Evolutionary conservation across 2,113 vertebrate genomes (phyloP).

Genomic region (Cricetomys ansorgei): DNA sequence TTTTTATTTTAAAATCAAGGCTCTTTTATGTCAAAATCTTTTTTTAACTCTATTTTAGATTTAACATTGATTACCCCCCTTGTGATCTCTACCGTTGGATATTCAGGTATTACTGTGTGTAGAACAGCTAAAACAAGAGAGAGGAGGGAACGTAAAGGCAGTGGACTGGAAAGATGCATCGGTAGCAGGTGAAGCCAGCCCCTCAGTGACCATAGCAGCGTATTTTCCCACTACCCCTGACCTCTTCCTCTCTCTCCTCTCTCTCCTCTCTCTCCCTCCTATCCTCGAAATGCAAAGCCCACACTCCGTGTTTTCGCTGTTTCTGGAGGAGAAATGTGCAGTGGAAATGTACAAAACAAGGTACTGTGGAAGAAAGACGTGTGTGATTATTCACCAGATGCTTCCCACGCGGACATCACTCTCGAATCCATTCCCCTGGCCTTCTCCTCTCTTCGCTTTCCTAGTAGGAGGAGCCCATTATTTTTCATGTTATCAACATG

Average conservation of each 20-base stretch:
- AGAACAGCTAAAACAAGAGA: constrained; percentile 91
- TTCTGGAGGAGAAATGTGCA: constrained; percentile 81
- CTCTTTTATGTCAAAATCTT: constrained; percentile 88
- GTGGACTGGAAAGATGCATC: constrained; percentile 90
- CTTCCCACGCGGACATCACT: constrained; percentile 83
- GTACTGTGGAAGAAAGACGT: constrained; percentile 86
- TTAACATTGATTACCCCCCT: constrained; percentile 89
- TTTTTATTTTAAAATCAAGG: constrained; percentile 89
- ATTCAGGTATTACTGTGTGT: constrained; percentile 89
- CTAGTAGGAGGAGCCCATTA: constrained; percentile 83
- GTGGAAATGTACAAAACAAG: constrained; percentile 88
- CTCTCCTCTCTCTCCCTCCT: constrained; percentile 57
- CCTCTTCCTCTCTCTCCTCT: constrained; percentile 42
- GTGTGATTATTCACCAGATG: constrained; percentile 84
- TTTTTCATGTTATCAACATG: constrained; percentile 80
- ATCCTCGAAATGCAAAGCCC: constrained; percentile 56
- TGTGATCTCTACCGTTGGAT: constrained; percentile 88
- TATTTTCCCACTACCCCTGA: constrained; percentile 57
- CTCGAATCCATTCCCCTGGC: constrained; percentile 81
- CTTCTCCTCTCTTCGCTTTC: constrained; percentile 80
- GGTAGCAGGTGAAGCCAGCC: constrained; percentile 89
- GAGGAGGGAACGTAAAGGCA: constrained; percentile 89
- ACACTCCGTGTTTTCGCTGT: constrained; percentile 61
- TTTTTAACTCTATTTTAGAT: constrained; percentile 83
- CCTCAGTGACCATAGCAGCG: constrained; percentile 82